Percentiles rank a stretch among this genome's conserved stretches.
Conservation (phyloP, 1,140 invertebrate genomes). For the Berghia stephanieae region DNA sequence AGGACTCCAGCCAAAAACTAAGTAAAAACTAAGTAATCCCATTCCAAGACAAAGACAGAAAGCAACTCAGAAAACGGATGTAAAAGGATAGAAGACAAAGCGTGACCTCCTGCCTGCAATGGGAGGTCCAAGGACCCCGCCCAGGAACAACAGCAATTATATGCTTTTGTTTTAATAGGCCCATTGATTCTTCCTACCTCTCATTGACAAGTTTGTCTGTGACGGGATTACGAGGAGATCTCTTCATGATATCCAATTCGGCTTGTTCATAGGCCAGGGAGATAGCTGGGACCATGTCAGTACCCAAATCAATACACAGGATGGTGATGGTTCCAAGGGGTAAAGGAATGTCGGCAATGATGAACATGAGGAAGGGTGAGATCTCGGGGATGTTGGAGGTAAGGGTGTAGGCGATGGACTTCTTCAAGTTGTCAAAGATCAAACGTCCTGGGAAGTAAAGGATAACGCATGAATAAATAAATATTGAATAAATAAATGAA, state of each 20-base stretch:
- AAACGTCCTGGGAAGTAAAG: constrained; percentile 74
- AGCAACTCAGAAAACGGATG: too few relatives aligned
- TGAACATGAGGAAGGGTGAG: constrained; percentile 97
- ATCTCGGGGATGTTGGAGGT: constrained; percentile 99
- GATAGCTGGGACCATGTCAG: constrained; percentile 99
- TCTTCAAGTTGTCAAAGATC: constrained; percentile 99
- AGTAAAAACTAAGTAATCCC: too few relatives aligned
- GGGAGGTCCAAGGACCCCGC: too few relatives aligned
- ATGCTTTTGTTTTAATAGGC: neutral
- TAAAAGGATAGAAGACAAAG: too few relatives aligned
- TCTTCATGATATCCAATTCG: constrained; percentile 98
- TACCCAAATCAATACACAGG: constrained; percentile 99
- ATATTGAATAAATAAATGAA: neutral
- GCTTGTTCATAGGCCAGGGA: constrained; percentile 96
- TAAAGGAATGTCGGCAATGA: constrained; percentile 95
- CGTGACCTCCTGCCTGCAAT: neutral
- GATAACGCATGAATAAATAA: neutral
- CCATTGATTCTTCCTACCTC: constrained; percentile 69
- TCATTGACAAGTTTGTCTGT: constrained; percentile 95
- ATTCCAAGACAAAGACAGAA: too few relatives aligned
- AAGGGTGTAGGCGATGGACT: constrained; percentile 98
- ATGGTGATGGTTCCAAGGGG: constrained; percentile 98
- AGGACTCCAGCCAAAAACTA: too few relatives aligned
- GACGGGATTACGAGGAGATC: constrained; percentile 89
- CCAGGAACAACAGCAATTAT: neutral